phyloP scores from a whole-genome alignment of 2,113 vertebrate species.

The Mirza zaza region DNA sequence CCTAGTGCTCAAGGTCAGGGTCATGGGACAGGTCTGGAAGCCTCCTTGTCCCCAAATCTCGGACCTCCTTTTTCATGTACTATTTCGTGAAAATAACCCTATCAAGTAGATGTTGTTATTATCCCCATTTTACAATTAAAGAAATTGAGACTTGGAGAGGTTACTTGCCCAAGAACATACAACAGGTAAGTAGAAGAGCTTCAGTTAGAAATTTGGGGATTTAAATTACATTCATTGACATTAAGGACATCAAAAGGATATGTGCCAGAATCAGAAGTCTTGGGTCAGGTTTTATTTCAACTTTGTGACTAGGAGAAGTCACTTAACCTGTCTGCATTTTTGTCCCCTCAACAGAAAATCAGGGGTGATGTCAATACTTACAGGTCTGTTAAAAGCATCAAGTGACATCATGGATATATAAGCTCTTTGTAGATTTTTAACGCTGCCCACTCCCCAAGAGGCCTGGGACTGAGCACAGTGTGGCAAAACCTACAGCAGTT shows the following conservation, averaged over 20 bases:
- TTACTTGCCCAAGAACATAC: background rate
- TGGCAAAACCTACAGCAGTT: background rate
- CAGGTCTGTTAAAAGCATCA: background rate
- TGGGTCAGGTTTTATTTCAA: background rate
- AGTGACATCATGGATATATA: background rate
- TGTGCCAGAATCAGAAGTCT: background rate
- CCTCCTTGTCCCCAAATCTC: background rate
- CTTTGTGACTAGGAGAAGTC: background rate
- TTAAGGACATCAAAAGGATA: background rate
- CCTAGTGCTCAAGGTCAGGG: background rate
- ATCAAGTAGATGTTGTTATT: background rate
- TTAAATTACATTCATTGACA: background rate
- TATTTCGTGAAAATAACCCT: background rate
- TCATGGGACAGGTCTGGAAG: background rate
- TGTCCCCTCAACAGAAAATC: background rate
- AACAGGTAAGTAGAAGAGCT: background rate
- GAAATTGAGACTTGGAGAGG: background rate
- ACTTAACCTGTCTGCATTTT: background rate
- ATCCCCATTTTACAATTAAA: background rate
- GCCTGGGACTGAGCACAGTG: background rate
- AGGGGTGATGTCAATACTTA: background rate
- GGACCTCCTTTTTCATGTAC: background rate
- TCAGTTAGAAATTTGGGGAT: background rate
- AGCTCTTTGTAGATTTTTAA: background rate
- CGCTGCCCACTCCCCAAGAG: background rate